phyloP scores from a whole-genome alignment of 2,113 vertebrate genomes.

The Martes martes region DNA sequence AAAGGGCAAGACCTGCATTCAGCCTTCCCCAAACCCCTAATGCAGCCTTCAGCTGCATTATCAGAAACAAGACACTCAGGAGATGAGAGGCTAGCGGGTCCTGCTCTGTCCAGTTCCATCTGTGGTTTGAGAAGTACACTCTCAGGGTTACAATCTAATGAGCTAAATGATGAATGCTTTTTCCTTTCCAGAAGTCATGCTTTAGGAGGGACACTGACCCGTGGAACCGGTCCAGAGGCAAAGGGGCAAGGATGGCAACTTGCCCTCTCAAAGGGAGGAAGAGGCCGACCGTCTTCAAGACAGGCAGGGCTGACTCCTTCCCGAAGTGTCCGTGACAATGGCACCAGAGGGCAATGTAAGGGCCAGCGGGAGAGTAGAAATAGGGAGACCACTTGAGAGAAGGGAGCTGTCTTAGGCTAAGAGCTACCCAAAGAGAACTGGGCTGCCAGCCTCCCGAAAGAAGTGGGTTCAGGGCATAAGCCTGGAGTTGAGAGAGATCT shows the following conservation, averaged over 20 bases:
- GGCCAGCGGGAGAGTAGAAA: neutral
- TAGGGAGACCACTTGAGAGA: neutral
- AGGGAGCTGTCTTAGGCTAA: neutral
- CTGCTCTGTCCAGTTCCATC: conserved; percentile 13
- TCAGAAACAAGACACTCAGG: neutral
- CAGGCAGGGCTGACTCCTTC: neutral
- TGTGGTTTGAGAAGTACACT: conserved; percentile 59
- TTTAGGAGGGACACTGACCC: conserved; percentile 51
- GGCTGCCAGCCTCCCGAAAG: neutral
- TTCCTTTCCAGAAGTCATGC: neutral
- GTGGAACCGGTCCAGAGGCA: conserved; percentile 33
- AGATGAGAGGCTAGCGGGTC: neutral
- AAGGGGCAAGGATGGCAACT: neutral
- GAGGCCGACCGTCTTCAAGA: neutral
- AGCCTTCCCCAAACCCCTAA: neutral
- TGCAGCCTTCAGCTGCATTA: conserved; percentile 5
- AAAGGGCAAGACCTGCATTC: neutral
- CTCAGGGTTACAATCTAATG: conserved; percentile 12
- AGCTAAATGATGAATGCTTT: conserved; percentile 40
- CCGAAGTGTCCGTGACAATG: rapidly evolving
- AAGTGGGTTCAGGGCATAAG: neutral
- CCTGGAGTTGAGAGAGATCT: neutral
- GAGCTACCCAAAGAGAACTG: neutral
- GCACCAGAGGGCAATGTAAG: neutral
- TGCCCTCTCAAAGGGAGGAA: neutral